Base-by-base conservation (phyloP, 2,113 vertebrate genomes). In the Gnathonemus echidnorhynchus region DNA sequence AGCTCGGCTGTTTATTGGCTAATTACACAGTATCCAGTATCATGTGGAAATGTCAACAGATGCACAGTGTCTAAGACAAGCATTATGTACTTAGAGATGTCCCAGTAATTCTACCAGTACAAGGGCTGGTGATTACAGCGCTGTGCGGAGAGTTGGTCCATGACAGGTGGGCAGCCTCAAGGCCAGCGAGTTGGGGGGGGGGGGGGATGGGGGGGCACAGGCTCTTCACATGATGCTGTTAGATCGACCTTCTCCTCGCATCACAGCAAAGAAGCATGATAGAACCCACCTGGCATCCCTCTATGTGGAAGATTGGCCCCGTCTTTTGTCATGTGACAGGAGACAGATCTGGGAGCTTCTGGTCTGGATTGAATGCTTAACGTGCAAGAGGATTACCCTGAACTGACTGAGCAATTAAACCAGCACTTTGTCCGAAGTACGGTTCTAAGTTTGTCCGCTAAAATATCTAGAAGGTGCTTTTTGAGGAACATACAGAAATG, bases 11-110 rank as follows among this genome's bases (percentile, higher is more conserved):
- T 80, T 42, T 80, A 80, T 42, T 42, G 74, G 74, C 74, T 96
- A 96, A 97, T 96, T 95, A 97, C 94, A 94, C 90, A 92, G 95
- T 94, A 93, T 94, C 94, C 89, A 91, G 93, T 93, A 93, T 92
- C 90, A 89, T 91, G 89, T 92, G 93, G 91, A 95, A 96, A 97
- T 94, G 94, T 94, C 94, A 95, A 94, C 96, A 97, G 96, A 96
- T 97, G 97, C 95, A 95, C 93, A 66, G 92, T 2, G 91, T 95
- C 95, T 95, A 94, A 95, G 92, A 95, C 95, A 92, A 95, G 96
- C 96, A 95, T 96, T 96, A 95, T 94, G 94, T 94, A 94, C 95
- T 96, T 95, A 97, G 88, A 92, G 92, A 93, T 89, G 90, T 92
- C 92, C 91, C 85, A 90, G 90, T 90, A 90, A 94, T 91, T 89